Percentiles rank a stretch among this genome's conserved stretches.
Conservation (phyloP, 2,888 invertebrate genomes). For the Agrypnus murinus region DNA sequence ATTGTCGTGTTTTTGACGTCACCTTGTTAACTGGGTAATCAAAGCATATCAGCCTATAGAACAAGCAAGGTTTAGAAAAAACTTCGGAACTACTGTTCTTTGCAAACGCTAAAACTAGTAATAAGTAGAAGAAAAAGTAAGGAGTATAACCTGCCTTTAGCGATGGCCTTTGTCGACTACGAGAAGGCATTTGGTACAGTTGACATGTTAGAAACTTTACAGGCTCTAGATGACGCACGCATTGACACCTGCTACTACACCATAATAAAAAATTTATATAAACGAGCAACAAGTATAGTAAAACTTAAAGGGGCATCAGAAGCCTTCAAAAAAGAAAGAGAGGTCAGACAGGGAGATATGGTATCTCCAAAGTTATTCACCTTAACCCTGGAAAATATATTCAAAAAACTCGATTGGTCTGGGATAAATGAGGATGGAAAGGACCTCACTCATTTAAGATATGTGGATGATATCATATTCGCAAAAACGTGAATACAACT, state of each 20-base stretch:
- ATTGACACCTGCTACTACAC: background rate
- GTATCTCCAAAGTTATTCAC: background rate
- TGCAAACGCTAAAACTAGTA: no score
- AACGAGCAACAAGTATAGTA: background rate
- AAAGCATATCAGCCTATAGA: no score
- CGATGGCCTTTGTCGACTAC: background rate
- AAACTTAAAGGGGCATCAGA: background rate
- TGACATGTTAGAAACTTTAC: background rate
- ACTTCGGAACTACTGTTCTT: no score
- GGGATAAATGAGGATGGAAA: background rate
- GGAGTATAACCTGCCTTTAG: conserved; percentile 3
- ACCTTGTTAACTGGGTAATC: no score
- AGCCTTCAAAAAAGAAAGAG: background rate
- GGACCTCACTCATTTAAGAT: background rate
- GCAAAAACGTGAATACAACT: background rate
- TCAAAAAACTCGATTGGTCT: background rate
- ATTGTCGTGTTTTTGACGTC: no score
- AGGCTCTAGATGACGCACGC: background rate
- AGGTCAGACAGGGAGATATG: background rate
- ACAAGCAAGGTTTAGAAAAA: no score
- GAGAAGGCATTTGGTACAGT: conserved; percentile 2
- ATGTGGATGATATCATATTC: background rate
- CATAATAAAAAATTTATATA: conserved; percentile 10
- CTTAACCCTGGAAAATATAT: background rate
- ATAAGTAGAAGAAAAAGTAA: no score